Evolutionary conservation across 2,888 invertebrate species (phyloP).

Genomic region (Scelioninae gen. 2): DNA sequence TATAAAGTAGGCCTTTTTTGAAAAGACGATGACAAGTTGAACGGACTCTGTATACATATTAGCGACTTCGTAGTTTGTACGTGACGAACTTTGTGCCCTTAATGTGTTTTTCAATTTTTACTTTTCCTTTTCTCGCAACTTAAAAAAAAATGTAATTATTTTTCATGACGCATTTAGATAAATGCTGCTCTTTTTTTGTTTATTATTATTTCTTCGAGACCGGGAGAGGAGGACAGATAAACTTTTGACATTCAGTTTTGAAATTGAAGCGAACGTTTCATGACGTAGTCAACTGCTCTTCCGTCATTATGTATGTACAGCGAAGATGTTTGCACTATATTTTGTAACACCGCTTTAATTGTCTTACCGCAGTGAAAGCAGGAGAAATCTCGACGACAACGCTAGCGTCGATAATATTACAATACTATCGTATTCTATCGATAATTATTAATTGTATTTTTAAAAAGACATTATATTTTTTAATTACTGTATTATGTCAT

Average conservation of each 20-base stretch:
- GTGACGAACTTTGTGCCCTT: conserved; percentile 36
- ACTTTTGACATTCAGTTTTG: conserved; percentile 19
- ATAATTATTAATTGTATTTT: conserved; percentile 71
- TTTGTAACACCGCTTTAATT: conserved; percentile 72
- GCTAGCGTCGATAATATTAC: conserved; percentile 66
- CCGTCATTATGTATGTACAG: conserved; percentile 72
- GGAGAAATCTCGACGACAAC: conserved; percentile 54
- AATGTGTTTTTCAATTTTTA: conserved; percentile 12
- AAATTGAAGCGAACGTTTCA: background rate
- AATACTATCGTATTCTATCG: conserved; percentile 66
- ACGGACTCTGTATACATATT: conserved; percentile 54
- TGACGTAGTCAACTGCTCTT: conserved; percentile 60
- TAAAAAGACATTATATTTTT: conserved; percentile 74
- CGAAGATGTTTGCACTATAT: conserved; percentile 72
- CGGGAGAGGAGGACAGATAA: conserved; percentile 2
- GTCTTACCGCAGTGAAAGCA: conserved; percentile 61
- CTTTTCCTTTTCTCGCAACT: conserved; percentile 6
- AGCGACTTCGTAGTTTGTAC: conserved; percentile 53
- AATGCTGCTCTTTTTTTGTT: conserved; percentile 62
- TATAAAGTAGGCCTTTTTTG: conserved; percentile 70
- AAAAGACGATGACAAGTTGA: conserved; percentile 39
- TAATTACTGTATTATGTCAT: conserved; percentile 73
- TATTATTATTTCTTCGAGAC: background rate
- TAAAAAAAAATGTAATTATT: conserved; percentile 18
- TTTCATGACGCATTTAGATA: conserved; percentile 19